Base-by-base conservation (phyloP, 2,888 invertebrate species). In the Drosophila fulvimacula region DNA sequence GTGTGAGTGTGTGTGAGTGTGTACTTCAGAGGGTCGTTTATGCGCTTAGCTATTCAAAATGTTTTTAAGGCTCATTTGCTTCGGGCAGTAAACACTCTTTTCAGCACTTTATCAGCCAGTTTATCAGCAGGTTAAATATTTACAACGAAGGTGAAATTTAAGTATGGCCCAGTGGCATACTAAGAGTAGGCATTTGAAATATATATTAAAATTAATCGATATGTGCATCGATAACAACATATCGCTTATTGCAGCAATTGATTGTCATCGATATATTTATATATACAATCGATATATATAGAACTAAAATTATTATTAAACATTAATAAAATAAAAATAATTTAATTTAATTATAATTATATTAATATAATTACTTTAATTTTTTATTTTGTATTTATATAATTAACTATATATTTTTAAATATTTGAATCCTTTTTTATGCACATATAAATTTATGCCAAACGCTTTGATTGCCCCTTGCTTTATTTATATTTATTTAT, bases 401-500 rank as follows among this genome's bases (percentile, higher is more conserved):
- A 7, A 7, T 30, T 30, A n/a, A n/a, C n/a, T 7, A 30, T 30
- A 30, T 30, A n/a, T 38, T 38, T 34, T 13, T 34, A 0, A 13
- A 13, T 34, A 34, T 34, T 34, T 34, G 4, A 13, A 4, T 34
- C 4, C 5, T 13, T 10, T 19, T 10, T 6, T 7, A 24, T 24
- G n/a, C 5, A 6, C 2, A 24, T 27, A 27, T n/a, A n/a, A 46
- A 17, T 30, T 38, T 34, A 3, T 24, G 15, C 17, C 0, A 41
- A 30, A 56, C 39, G 11, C 3, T 34, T 56, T 15, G 13, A 34
- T 4, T 21, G 19, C n/a, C 80, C 58, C 76, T 60, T 46, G 53
- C 19, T 68, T 60, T 69, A 60, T 75, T 53, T 59, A 39, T 59
- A 44, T 55, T 61, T 69, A 74, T 74, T 53, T 70, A 52, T 56